A percentile compares a stretch with the other conserved stretches of the same genome.
Evolutionary conservation across 2,797 vertebrate genomes (phyloP).

Genomic region (Forpus xanthops): DNA sequence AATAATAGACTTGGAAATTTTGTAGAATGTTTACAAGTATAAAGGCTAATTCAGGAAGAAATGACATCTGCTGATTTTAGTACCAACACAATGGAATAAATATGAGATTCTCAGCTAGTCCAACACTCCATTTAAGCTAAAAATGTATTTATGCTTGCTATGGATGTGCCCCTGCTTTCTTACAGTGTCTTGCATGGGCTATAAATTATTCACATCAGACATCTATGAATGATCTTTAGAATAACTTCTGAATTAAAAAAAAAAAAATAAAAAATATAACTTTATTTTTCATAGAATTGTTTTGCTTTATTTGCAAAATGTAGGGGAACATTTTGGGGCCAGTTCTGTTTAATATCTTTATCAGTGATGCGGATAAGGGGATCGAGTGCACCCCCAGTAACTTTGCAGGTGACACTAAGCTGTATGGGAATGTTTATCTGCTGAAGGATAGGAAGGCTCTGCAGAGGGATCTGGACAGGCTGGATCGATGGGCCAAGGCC

Average conservation of each 20-base stretch:
- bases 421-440: not conserved
- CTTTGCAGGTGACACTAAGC: not conserved
- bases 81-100: accelerated
- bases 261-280: not conserved
- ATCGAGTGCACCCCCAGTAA: not conserved
- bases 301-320: not conserved
- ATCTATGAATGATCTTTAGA: not conserved
- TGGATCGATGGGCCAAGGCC: not conserved
- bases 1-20: not conserved
- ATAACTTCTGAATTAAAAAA: not conserved
- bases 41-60: not conserved
- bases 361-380: not conserved
- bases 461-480: not conserved
- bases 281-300: not conserved
- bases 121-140: not conserved
- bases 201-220: not conserved
- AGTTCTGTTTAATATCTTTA: not conserved
- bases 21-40: not conserved
- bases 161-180: not conserved
- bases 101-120: not conserved
- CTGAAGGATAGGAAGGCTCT: not conserved
- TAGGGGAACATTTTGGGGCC: not conserved
- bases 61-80: not conserved
- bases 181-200: not conserved
- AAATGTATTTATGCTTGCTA: not conserved